Evolutionary conservation across 2,797 vertebrate genomes (phyloP).

Genomic region (Macropus fuliginosus): DNA sequence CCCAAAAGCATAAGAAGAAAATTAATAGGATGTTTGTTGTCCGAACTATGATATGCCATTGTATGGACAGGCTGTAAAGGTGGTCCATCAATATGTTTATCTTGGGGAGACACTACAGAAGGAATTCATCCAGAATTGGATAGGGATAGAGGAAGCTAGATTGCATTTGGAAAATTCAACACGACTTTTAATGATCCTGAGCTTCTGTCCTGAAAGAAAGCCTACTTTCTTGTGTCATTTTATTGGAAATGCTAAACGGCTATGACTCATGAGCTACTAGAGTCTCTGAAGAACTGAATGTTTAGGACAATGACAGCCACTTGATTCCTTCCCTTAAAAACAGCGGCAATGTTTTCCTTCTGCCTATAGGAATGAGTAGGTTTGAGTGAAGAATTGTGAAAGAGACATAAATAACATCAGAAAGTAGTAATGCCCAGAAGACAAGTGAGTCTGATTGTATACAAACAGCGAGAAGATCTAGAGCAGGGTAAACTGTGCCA

Average conservation of each 20-base stretch:
- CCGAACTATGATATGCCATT: not conserved
- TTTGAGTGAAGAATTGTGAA: not conserved
- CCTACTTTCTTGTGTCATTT: not conserved
- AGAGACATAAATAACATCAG: not conserved
- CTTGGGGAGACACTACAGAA: not conserved
- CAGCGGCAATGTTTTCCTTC: too few relatives aligned
- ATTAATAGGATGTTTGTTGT: not conserved
- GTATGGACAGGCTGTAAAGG: not conserved
- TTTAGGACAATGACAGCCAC: not conserved
- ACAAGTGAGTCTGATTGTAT: not conserved
- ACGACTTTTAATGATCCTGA: not conserved
- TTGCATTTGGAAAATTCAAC: not conserved
- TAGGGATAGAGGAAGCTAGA: not conserved
- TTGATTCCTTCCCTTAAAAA: not conserved
- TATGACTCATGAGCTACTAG: too few relatives aligned
- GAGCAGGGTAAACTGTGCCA: not conserved
- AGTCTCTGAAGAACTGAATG: not conserved
- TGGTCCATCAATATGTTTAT: not conserved
- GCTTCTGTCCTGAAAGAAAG: not conserved
- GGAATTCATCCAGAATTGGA: not conserved
- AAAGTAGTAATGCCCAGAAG: not conserved
- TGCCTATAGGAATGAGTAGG: too few relatives aligned
- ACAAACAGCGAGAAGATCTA: not conserved
- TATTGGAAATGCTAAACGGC: too few relatives aligned
- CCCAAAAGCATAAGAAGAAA: not conserved